phyloP scores from a whole-genome alignment of 2,797 vertebrate genomes.

The Glyptemys insculpta region DNA sequence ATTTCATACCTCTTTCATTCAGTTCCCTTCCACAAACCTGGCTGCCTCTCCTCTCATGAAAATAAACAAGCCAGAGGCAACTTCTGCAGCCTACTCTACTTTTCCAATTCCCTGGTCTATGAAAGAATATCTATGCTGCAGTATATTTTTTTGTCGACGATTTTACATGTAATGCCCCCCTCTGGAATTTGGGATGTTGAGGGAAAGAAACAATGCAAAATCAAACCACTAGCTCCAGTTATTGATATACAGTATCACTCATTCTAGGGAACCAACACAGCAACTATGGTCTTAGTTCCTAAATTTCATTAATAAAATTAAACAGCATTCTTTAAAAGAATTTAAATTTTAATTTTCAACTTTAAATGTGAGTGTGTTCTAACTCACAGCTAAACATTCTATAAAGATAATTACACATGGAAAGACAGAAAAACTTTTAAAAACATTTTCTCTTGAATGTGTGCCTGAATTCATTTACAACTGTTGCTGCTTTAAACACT shows the following conservation, averaged over 20 bases:
- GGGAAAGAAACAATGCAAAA: slow-evolving; percentile 26
- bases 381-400: slow-evolving; percentile 78
- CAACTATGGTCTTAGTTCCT: slow-evolving; percentile 28
- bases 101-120: slow-evolving; percentile 29
- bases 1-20: background rate
- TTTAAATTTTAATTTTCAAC: slow-evolving; percentile 70
- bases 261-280: slow-evolving; percentile 36
- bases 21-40: background rate
- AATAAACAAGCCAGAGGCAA: slow-evolving; percentile 53
- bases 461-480: slow-evolving; percentile 89
- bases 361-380: slow-evolving; percentile 72
- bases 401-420: slow-evolving; percentile 84
- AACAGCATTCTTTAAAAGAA: slow-evolving; percentile 29
- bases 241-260: slow-evolving; percentile 9
- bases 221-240: background rate
- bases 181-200: background rate
- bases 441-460: slow-evolving; percentile 81
- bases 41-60: slow-evolving; percentile 17
- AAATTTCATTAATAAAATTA: slow-evolving; percentile 15
- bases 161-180: slow-evolving; percentile 32
- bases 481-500: slow-evolving; percentile 87
- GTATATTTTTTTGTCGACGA: slow-evolving; percentile 46
- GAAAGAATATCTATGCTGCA: slow-evolving; percentile 14
- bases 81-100: background rate
- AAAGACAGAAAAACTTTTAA: slow-evolving; percentile 81